Conservation (phyloP, 1,140 invertebrate genomes). For the Homarus americanus region DNA sequence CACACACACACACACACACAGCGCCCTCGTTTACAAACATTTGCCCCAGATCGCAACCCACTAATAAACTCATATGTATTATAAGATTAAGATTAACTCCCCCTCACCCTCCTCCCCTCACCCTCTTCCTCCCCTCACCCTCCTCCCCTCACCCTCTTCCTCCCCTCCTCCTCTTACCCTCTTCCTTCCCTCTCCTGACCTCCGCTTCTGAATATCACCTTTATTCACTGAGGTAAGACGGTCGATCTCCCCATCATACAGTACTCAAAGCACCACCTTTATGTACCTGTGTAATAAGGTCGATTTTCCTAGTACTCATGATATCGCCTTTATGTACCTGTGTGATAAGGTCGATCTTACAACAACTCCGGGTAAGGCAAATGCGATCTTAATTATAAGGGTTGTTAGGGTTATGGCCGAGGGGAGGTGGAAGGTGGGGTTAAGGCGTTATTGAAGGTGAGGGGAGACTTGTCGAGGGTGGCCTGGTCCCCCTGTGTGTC, state of each 20-base stretch:
- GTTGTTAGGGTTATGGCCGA: slow-evolving; percentile 9
- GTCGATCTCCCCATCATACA: too few species aligned
- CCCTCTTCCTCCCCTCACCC: background rate
- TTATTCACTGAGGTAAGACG: too few species aligned
- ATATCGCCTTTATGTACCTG: slow-evolving; percentile 28
- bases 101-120: background rate
- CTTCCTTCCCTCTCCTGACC: too few species aligned
- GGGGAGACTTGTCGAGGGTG: background rate
- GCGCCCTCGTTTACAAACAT: slow-evolving; percentile 45
- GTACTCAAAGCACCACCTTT: slow-evolving; percentile 30
- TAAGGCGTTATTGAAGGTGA: slow-evolving; percentile 39
- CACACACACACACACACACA: background rate
- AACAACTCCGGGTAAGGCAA: background rate
- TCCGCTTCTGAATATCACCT: too few species aligned
- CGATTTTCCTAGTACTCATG: too few species aligned
- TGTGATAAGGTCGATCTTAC: background rate
- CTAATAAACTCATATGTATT: slow-evolving; percentile 72
- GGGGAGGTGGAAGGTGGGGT: slow-evolving; percentile 1
- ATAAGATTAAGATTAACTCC: slow-evolving; percentile 65
- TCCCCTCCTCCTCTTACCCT: background rate
- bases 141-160: background rate
- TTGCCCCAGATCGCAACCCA: slow-evolving; percentile 53
- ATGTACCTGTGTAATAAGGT: background rate
- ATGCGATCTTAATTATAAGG: slow-evolving; percentile 43
- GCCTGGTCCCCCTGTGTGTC: slow-evolving; percentile 12